A percentile compares a stretch with the other conserved stretches of the same genome.
Evolutionary conservation across 2,113 vertebrate species (phyloP).

Genomic region (Himantopus leucocephalus): DNA sequence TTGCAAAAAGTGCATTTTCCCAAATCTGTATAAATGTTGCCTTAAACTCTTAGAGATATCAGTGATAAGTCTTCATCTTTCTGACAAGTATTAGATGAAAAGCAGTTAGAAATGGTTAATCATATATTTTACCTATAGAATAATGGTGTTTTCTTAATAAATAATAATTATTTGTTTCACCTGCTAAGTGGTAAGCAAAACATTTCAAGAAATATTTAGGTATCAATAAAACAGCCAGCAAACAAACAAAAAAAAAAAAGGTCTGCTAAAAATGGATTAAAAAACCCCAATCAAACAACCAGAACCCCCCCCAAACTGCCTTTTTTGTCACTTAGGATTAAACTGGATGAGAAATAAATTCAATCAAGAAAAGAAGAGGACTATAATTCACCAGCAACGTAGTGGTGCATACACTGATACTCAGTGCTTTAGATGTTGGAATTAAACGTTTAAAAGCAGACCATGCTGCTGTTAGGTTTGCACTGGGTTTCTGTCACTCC

Average conservation of each 20-base stretch:
- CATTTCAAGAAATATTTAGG: neutral
- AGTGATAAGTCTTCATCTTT: neutral
- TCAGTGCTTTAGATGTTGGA: neutral
- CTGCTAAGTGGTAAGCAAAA: neutral
- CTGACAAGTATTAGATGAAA: neutral
- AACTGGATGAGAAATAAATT: neutral
- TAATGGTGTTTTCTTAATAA: neutral
- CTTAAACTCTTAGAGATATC: neutral
- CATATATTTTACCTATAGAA: neutral
- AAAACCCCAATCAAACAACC: accelerated
- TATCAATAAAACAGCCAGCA: neutral
- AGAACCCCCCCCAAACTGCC: accelerated
- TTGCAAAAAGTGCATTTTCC: neutral
- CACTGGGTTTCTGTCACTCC: neutral
- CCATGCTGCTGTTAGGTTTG: neutral
- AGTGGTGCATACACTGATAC: neutral
- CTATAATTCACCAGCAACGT: neutral
- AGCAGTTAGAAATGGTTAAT: neutral
- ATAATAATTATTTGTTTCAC: neutral
- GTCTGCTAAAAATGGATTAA: neutral
- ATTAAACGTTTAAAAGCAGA: neutral
- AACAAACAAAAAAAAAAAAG: neutral
- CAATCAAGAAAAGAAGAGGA: neutral
- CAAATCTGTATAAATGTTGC: neutral
- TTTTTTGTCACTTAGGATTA: neutral